Conservation (phyloP, 2,113 vertebrate species). For the Athene cunicularia region DNA sequence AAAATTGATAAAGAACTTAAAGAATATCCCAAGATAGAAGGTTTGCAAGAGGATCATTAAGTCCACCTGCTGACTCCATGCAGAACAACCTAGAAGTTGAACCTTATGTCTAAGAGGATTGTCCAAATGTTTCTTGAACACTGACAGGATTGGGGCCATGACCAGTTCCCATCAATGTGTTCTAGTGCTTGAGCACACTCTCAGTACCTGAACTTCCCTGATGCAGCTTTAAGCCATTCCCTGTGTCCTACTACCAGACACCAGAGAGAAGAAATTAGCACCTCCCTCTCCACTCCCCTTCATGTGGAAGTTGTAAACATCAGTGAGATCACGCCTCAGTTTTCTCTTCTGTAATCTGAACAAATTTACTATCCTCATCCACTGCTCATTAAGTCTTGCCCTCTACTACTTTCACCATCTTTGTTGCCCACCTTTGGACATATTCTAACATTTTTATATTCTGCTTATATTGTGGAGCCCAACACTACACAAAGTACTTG, state of each 20-base stretch:
- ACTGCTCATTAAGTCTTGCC: background rate
- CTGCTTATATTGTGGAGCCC: background rate
- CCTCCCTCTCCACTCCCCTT: background rate
- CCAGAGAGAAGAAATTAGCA: background rate
- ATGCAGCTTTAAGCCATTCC: background rate
- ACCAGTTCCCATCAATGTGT: background rate
- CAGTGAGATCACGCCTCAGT: background rate
- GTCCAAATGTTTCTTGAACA: background rate
- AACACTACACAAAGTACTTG: background rate
- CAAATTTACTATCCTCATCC: background rate
- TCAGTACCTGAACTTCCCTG: background rate
- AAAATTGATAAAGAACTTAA: background rate
- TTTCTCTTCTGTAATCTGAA: background rate
- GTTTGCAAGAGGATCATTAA: rapidly evolving
- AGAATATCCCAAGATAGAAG: background rate
- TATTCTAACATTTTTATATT: background rate
- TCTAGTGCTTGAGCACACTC: background rate
- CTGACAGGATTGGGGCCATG: background rate
- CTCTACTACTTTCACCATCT: background rate
- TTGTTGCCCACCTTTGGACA: background rate
- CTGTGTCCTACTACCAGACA: background rate
- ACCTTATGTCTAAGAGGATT: background rate
- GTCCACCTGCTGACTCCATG: background rate
- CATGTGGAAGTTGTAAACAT: background rate
- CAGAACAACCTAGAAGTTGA: background rate